These are phyloP conservation scores for Pogonocherus hispidulus DNA, from an alignment of 2,888 invertebrate species.

Conservation along the genomic window DNA sequence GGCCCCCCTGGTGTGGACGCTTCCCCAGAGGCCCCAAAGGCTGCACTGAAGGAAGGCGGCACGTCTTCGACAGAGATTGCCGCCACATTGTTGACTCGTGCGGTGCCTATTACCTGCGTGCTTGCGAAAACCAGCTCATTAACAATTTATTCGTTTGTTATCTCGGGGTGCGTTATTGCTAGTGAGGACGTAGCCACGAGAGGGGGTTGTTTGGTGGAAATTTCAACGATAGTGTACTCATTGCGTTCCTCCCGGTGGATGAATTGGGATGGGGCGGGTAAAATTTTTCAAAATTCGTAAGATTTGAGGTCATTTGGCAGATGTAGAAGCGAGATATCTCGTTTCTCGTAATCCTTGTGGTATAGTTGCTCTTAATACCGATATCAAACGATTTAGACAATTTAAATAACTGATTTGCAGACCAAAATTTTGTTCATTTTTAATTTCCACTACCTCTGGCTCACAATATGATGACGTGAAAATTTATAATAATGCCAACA, in stretches of 20 bases:
- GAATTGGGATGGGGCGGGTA: no score
- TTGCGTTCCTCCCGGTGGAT: background rate
- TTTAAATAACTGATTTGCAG: no score
- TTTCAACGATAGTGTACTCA: background rate
- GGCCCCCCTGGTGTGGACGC: conserved; percentile 74
- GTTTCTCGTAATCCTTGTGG: no score
- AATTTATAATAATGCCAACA: no score
- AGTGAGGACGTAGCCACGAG: background rate
- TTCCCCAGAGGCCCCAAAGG: conserved; percentile 70
- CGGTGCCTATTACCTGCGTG: conserved; percentile 59
- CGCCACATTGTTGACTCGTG: conserved; percentile 49
- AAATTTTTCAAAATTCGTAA: no score
- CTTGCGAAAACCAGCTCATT: conserved; percentile 61
- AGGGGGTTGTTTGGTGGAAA: background rate
- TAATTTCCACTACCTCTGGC: no score
- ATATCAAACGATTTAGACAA: no score
- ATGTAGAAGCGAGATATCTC: no score
- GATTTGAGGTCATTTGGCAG: no score
- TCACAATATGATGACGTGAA: no score
- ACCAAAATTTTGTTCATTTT: no score
- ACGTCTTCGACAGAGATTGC: conserved; percentile 14
- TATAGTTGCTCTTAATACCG: no score
- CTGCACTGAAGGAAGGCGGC: conserved; percentile 59
- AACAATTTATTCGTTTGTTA: conserved; percentile 42
- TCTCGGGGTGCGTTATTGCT: conserved; percentile 22